phyloP scores from a whole-genome alignment of 2,888 invertebrate species.

The Sminthurides aquaticus region DNA sequence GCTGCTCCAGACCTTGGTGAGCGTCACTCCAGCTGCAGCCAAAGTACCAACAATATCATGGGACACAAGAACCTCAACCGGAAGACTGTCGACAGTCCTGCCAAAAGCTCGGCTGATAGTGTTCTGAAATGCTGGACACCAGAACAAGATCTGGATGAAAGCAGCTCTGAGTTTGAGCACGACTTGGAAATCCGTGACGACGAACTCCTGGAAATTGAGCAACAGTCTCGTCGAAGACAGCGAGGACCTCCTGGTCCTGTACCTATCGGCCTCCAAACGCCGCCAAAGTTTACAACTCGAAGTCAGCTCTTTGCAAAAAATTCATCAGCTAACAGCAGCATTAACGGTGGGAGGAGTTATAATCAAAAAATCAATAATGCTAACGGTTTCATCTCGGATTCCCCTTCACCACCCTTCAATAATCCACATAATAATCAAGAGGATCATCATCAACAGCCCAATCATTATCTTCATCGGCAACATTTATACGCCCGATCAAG shows the following conservation, averaged over 20 bases:
- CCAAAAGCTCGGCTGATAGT: background rate
- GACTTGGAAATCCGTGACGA: slow-evolving; percentile 17
- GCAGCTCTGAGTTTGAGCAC: slow-evolving; percentile 46
- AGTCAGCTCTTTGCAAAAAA: slow-evolving; percentile 35
- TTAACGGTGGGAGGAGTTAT: background rate
- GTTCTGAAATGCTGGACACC: slow-evolving; percentile 63
- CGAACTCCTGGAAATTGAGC: background rate
- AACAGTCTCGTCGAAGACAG: too few species aligned
- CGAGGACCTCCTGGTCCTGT: background rate
- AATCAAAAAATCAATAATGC: background rate
- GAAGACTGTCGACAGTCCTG: slow-evolving; percentile 6
- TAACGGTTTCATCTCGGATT: background rate
- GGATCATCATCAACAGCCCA: background rate
- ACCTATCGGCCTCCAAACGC: slow-evolving; percentile 19
- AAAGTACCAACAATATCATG: slow-evolving; percentile 12
- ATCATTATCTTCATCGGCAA: slow-evolving; percentile 19
- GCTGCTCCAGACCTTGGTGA: slow-evolving; percentile 13
- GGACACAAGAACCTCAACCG: slow-evolving; percentile 17
- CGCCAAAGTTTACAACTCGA: slow-evolving; percentile 38
- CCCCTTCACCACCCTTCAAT: background rate
- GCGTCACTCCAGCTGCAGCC: slow-evolving; percentile 22
- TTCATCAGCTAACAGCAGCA: background rate
- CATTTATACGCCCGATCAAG: slow-evolving; percentile 33
- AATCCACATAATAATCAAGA: background rate
- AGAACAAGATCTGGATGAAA: slow-evolving; percentile 73